phyloP scores from a whole-genome alignment of 2,113 vertebrate species.

The Sebastes schlegelii region DNA sequence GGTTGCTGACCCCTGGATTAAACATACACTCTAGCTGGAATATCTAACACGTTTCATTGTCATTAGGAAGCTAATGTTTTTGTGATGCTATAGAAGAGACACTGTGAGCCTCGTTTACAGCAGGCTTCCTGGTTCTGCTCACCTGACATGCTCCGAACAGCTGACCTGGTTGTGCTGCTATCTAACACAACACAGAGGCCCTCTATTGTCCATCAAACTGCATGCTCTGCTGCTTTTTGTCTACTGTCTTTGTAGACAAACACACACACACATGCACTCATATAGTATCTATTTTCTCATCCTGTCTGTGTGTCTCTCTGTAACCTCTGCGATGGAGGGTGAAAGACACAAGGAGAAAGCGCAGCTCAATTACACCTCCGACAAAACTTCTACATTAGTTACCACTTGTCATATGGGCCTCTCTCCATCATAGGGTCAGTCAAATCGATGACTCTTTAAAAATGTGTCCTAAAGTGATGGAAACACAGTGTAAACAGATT shows the following conservation, averaged over 20 bases:
- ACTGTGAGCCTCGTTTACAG: not conserved
- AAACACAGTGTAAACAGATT: no score
- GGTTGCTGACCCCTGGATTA: not conserved
- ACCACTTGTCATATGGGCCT: no score
- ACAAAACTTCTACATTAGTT: conserved; percentile 6
- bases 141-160: conserved; percentile 47
- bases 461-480: no score
- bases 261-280: not conserved
- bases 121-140: conserved; percentile 35
- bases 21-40: not conserved
- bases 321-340: conserved; percentile 10
- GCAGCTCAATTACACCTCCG: conserved; percentile 26
- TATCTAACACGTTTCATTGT: not conserved
- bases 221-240: conserved; percentile 55
- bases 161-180: conserved; percentile 35
- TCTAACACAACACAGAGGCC: conserved; percentile 38
- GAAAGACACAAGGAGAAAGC: conserved; percentile 25
- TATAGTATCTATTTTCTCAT: not conserved
- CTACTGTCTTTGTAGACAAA: not conserved
- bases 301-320: not conserved
- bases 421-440: no score
- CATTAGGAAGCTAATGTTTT: not conserved
- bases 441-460: no score
- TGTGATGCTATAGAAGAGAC: not conserved
- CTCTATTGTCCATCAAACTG: conserved; percentile 53